Evolutionary conservation across 2,113 vertebrate genomes (phyloP).

Genomic region (Vicugna pacos): DNA sequence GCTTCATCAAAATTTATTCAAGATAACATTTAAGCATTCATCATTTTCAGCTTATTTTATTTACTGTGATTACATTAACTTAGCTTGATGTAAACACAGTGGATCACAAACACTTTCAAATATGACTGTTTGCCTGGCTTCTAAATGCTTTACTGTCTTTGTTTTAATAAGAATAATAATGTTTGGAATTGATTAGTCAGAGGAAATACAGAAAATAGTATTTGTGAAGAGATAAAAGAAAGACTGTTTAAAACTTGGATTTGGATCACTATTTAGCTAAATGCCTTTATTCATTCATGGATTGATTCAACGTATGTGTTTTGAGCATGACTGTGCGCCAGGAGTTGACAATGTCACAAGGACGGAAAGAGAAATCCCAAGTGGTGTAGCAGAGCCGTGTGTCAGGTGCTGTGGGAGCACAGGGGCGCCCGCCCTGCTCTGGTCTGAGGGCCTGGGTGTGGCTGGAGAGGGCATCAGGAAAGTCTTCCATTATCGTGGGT

Average conservation of each 20-base stretch:
- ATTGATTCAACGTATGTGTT: not conserved
- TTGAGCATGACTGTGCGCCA: not conserved
- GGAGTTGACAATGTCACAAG: not conserved
- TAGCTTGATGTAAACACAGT: not conserved
- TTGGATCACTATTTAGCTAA: not conserved
- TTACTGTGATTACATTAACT: not conserved
- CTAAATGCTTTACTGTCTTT: not conserved
- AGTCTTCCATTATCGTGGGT: not conserved
- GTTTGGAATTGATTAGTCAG: not conserved
- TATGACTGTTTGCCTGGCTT: not conserved
- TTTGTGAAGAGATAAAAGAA: not conserved
- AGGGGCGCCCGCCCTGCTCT: not conserved
- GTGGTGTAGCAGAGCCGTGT: not conserved
- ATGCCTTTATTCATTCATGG: not conserved
- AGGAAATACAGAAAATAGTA: not conserved
- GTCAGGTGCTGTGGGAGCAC: rapidly evolving
- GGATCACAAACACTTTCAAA: not conserved
- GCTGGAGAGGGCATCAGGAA: not conserved
- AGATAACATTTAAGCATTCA: not conserved
- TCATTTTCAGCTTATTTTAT: not conserved
- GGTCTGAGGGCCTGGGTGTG: not conserved
- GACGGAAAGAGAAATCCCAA: not conserved
- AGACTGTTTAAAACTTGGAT: not conserved
- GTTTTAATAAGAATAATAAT: not conserved
- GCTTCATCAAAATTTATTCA: not conserved